phyloP scores from a whole-genome alignment of 1,140 invertebrate genomes.

The Theocolax elegans region DNA sequence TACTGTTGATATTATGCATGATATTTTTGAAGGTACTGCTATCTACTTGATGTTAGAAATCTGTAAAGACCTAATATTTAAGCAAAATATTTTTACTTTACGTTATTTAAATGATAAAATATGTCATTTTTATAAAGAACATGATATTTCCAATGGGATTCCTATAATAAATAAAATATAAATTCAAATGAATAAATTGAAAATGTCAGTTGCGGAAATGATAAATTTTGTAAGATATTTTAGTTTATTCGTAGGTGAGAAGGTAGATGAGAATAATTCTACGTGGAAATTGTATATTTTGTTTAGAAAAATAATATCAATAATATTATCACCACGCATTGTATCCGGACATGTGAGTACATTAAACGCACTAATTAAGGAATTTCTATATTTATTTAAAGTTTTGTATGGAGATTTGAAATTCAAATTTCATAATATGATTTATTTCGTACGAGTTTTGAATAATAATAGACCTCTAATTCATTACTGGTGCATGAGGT shows the following conservation, averaged over 20 bases:
- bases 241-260: slow-evolving; percentile 36
- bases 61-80: too few species aligned
- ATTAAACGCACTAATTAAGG: not conserved
- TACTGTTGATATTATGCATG: not conserved
- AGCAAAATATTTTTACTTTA: too few species aligned
- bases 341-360: not conserved
- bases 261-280: slow-evolving; percentile 31
- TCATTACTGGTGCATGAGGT: not conserved
- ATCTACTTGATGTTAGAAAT: too few species aligned
- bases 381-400: not conserved
- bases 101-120: too few species aligned
- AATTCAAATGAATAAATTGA: slow-evolving; percentile 13
- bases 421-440: not conserved
- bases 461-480: not conserved
- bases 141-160: not conserved
- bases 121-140: too few species aligned
- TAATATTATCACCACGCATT: slow-evolving; percentile 25
- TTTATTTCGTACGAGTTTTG: not conserved
- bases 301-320: slow-evolving; percentile 31
- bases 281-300: slow-evolving; percentile 36
- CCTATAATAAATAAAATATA: slow-evolving; percentile 1
- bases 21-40: not conserved
- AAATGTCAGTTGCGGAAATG: slow-evolving; percentile 43
- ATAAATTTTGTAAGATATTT: slow-evolving; percentile 37
- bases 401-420: not conserved